phyloP scores from a whole-genome alignment of 1,140 invertebrate genomes.

The Camponotus vicinus region DNA sequence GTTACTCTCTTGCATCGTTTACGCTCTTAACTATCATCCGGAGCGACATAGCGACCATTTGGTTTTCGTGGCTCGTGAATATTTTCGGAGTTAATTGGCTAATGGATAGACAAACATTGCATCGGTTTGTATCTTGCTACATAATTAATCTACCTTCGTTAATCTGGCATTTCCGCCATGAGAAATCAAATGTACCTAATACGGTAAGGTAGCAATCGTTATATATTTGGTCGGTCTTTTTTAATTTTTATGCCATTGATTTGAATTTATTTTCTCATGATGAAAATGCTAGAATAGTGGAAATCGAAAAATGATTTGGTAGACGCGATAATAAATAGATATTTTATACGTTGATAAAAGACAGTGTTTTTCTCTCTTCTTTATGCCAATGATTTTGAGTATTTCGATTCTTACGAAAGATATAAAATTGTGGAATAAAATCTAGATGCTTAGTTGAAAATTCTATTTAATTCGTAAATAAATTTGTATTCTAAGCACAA shows the following conservation, averaged over 20 bases:
- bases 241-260: too few species aligned
- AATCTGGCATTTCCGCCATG: too few species aligned
- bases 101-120: slow-evolving; percentile 64
- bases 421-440: background rate
- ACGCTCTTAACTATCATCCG: slow-evolving; percentile 2
- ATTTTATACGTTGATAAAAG: slow-evolving; percentile 5
- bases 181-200: too few species aligned
- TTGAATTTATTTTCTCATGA: too few species aligned
- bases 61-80: slow-evolving; percentile 75
- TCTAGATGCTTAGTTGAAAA: background rate
- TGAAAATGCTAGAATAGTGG: too few species aligned
- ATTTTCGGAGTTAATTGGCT: slow-evolving; percentile 82
- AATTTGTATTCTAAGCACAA: background rate
- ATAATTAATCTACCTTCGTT: slow-evolving; percentile 76
- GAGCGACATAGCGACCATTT: slow-evolving; percentile 48
- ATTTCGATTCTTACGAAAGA: background rate
- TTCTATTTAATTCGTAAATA: background rate
- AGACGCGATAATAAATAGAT: slow-evolving; percentile 16
- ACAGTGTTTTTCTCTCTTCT: background rate
- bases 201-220: too few species aligned
- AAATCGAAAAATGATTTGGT: background rate
- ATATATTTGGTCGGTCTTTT: too few species aligned
- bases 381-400: background rate
- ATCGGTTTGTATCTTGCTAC: slow-evolving; percentile 73
- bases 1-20: background rate